Evolutionary conservation across 1,140 invertebrate species (phyloP), one percentile per base, ranked within the genome.

Genomic region (Bradynema listronoti): DNA sequence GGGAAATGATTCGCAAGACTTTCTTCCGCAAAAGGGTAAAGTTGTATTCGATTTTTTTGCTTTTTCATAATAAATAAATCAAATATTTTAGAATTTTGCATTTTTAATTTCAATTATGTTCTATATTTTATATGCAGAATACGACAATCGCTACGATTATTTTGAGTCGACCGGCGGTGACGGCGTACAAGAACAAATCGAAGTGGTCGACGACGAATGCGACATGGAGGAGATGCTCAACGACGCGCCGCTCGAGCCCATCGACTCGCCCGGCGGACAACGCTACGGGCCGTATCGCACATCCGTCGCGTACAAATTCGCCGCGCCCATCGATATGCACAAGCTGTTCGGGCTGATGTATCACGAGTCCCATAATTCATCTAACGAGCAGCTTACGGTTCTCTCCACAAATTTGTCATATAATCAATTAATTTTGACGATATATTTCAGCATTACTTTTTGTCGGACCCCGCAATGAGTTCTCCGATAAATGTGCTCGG

Each of bases 321-420:
- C 47, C 4, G 47, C 16, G 4, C 47, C 27, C 4, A 50, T 50
- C 3, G 19, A 50, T n/a, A 3, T 50, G 16, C 47, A 50, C 19
- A 50, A 50, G 27, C 27, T 50, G 27, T 50, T 24, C 34, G 47
- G 34, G 5, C n/a, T 50, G 27, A 50, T 50, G 47, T 39, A 39
- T 11, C 11, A 19, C 11, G 11, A 39, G 11, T 39, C 19, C 11
- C 19, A 11, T 19, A 39, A 19, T 39, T 39, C 36, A 39, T 11
- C 11, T 19, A 11, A 39, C 19, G 36, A 11, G 11, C 36, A 11
- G 36, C 36, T 19, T 39, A 39, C 11, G 19, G 36, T 11, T 11
- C 4, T 32, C 29, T 5, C 34, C 4, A 5, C 27, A 4, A 19
- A 3, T 29, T 50, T 50, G 9, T 50, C 22, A 9, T 50, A 39